phyloP scores from a whole-genome alignment of 2,113 vertebrate species.

The Mobula hypostoma region DNA sequence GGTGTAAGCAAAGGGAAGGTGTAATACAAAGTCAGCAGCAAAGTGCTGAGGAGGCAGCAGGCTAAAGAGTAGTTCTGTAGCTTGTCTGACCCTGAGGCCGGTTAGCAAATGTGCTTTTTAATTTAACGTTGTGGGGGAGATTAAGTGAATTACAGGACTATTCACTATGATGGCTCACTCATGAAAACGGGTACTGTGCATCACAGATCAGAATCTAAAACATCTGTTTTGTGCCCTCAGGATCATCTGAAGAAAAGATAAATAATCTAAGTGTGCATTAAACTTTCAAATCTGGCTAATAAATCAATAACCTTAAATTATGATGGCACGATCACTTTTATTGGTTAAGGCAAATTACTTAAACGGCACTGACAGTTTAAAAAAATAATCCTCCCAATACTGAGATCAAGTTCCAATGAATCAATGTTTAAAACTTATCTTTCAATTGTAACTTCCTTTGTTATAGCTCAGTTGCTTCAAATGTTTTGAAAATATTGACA shows the following conservation, averaged over 20 bases:
- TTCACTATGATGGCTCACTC: not conserved
- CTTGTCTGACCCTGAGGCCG: not conserved
- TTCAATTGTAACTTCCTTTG: conserved; percentile 1
- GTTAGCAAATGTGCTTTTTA: not conserved
- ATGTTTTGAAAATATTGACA: not conserved
- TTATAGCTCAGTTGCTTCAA: not conserved
- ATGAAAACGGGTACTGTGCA: conserved; percentile 23
- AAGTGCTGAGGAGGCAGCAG: not conserved
- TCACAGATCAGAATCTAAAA: conserved; percentile 1
- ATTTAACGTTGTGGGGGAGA: conserved; percentile 9
- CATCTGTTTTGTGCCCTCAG: conserved; percentile 21
- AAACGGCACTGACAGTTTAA: not conserved
- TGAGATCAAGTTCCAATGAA: not conserved
- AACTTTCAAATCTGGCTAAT: conserved; percentile 21
- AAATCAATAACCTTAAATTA: not conserved
- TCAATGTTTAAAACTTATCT: not conserved
- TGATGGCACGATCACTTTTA: not conserved
- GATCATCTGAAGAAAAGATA: conserved; percentile 24
- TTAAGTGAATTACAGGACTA: conserved; percentile 31
- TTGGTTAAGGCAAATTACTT: not conserved
- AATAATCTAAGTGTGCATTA: conserved; percentile 17
- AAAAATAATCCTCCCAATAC: not conserved
- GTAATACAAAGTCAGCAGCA: not conserved
- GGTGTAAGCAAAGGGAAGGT: not conserved
- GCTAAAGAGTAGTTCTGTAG: not conserved